Evolutionary conservation across 2,888 invertebrate species (phyloP), one percentile per base, ranked within the genome.

Genomic region (Caenorhabditis macrosperma): DNA sequence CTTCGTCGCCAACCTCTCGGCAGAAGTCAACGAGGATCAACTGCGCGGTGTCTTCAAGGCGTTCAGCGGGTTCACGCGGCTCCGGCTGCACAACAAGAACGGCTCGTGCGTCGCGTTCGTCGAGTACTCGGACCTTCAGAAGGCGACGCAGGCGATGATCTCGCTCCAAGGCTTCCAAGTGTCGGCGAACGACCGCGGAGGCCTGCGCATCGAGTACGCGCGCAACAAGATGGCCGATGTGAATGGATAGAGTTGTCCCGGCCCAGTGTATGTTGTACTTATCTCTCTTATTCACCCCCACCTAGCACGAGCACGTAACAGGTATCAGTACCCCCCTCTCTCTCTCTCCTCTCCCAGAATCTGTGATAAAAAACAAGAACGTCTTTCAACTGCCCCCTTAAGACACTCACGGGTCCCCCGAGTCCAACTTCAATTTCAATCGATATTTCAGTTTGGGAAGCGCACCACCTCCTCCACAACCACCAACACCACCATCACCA

Each of bases 191-290:
- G 95, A 95, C 91, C 95, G 97, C 92, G 96, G 96, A 90, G 96
- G 96, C 90, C 96, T 98, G 92, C 95, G 97, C 92, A 96, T 98
- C 93, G 97, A 98, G 93, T 98, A 95, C 94, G 97, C 97, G 92
- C 95, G 96, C 93, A 96, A 95, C 93, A 97, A 97, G 94, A 96
- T 97, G 96, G 95, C 96, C 91, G 95, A 95, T 93, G 93, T 93
- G 50, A 85, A 83, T 67, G 84, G 84, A 76, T 84, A 69, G 20
- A 24, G 24, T 38, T 24, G 30, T n/a, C 26, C 12, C 30, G 20
- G 15, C 33, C 35, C 22, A 28, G 30, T 72, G 59, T 68, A 57
- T 66, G 77, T 54, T 66, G 72, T 64, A 41, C 15, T 17, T 7
- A 28, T 30, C n/a, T 30, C 20, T n/a, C n/a, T n/a, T n/a, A n/a